Conservation (phyloP, 2,888 invertebrate species). For the Siphlonurus alternatus region DNA sequence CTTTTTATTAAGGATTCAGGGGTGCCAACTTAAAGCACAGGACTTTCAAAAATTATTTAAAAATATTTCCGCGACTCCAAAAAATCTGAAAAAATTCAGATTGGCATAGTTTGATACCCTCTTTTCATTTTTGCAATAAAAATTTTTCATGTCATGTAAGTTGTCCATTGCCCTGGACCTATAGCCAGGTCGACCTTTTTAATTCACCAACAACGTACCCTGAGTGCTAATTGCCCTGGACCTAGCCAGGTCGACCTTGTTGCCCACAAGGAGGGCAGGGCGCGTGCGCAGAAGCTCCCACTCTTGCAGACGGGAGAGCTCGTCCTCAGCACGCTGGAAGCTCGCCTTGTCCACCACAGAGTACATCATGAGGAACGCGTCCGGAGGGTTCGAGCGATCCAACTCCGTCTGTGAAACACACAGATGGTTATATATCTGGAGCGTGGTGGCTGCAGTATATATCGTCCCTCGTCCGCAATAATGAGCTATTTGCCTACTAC, state of each 20-base stretch:
- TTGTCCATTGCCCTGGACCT: no score
- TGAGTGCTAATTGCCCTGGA: constrained; percentile 77
- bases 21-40: no score
- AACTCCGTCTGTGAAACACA: constrained; percentile 47
- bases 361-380: constrained; percentile 78
- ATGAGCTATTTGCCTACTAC: no score
- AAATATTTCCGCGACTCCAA: no score
- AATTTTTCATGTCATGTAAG: no score
- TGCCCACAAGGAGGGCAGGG: constrained; percentile 75
- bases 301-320: constrained; percentile 59
- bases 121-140: no score
- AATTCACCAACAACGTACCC: constrained; percentile 48
- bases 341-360: constrained; percentile 83
- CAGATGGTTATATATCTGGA: constrained; percentile 12
- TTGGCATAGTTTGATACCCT: no score
- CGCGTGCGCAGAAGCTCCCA: constrained; percentile 56
- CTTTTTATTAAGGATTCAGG: no score
- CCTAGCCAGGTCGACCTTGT: constrained; percentile 85
- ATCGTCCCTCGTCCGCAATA: no score
- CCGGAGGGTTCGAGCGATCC: constrained; percentile 50
- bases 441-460: constrained; percentile 10
- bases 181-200: no score
- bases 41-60: no score
- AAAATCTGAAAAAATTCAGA: no score
- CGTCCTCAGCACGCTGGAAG: constrained; percentile 66